Evolutionary conservation across 2,113 vertebrate species (phyloP).

Genomic region (Notarius quadriscutis): DNA sequence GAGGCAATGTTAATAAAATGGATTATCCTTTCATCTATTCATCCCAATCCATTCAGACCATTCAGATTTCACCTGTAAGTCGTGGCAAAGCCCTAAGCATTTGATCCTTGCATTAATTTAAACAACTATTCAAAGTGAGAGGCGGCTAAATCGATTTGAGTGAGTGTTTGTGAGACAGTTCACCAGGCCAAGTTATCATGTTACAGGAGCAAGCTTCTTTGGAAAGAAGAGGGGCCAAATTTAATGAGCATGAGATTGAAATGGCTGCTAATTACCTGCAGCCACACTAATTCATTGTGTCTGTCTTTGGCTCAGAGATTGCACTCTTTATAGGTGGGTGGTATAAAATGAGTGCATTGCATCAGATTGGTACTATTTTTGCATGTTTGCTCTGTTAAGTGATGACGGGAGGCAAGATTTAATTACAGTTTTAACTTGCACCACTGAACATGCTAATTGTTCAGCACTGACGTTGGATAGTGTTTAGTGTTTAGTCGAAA

Average conservation of each 20-base stretch:
- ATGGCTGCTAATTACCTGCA: constrained; percentile 62
- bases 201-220: constrained; percentile 49
- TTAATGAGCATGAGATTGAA: constrained; percentile 66
- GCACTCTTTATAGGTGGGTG: constrained; percentile 25
- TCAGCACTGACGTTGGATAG: neutral
- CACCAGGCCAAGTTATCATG: constrained; percentile 59
- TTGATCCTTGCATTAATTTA: constrained; percentile 28
- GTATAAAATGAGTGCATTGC: constrained; percentile 21
- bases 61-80: neutral
- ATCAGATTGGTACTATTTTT: constrained; percentile 29
- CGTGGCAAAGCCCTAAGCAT: neutral
- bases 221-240: constrained; percentile 45
- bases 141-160: constrained; percentile 65
- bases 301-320: constrained; percentile 7
- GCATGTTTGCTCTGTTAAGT: constrained; percentile 14
- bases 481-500: neutral
- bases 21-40: neutral
- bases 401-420: constrained; percentile 27
- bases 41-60: neutral
- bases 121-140: constrained; percentile 56
- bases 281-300: constrained; percentile 71
- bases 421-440: constrained; percentile 36
- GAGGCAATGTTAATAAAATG: neutral
- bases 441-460: constrained; percentile 1
- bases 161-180: constrained; percentile 55